A percentile compares a stretch with the other conserved stretches of the same genome.
Conservation (phyloP, 2,888 invertebrate species). For the Bombylius major region DNA sequence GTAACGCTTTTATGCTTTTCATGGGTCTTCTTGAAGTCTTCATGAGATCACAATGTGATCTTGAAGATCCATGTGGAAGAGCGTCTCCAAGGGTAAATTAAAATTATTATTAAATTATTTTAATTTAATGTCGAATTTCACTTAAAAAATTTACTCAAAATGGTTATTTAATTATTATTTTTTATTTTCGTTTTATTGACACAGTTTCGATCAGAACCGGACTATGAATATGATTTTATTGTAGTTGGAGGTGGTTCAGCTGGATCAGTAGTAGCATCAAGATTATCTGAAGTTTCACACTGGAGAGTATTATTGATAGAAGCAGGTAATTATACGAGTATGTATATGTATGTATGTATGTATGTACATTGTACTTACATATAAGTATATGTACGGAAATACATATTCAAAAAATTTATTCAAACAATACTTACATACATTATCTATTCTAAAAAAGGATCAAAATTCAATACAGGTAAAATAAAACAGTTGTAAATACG, state of each 20-base stretch:
- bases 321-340: slow-evolving; percentile 31
- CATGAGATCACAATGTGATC: slow-evolving; percentile 71
- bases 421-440: no score
- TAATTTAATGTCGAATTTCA: no score
- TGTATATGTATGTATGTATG: not conserved
- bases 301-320: slow-evolving; percentile 37
- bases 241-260: slow-evolving; percentile 36
- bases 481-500: no score
- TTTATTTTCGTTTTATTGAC: not conserved
- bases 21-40: slow-evolving; percentile 82
- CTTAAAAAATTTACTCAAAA: no score
- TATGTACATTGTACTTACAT: no score
- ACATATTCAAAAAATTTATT: no score
- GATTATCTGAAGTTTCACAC: slow-evolving; percentile 34
- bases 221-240: slow-evolving; percentile 37
- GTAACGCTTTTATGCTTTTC: slow-evolving; percentile 75
- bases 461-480: no score
- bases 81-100: slow-evolving; percentile 41
- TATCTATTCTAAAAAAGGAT: no score
- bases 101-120: not conserved
- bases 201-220: slow-evolving; percentile 35
- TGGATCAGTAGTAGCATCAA: slow-evolving; percentile 34
- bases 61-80: slow-evolving; percentile 75
- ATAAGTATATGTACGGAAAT: no score
- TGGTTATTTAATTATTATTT: not conserved